Evolutionary conservation across 2,113 vertebrate species (phyloP).

Genomic region (Erinaceus europaeus): DNA sequence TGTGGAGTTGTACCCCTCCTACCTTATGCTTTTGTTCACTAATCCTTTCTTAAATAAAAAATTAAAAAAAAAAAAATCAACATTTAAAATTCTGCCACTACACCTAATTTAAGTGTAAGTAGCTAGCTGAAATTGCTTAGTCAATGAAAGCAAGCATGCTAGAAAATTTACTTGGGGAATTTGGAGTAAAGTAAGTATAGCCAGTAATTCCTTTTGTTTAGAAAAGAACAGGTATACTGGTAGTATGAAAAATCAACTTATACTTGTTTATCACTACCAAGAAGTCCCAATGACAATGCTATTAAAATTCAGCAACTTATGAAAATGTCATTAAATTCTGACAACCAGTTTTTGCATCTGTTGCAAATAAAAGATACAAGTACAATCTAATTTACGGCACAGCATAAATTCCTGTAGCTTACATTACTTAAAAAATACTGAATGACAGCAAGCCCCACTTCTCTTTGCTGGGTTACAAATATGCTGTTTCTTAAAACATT

Average conservation of each 20-base stretch:
- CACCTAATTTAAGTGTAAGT: constrained; percentile 5
- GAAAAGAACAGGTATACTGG: not conserved
- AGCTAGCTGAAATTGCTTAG: not conserved
- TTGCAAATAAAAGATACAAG: not conserved
- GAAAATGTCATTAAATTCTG: no score
- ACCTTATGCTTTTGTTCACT: no score
- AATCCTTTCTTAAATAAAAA: no score
- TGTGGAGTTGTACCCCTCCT: no score
- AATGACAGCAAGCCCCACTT: not conserved
- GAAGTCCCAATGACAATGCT: not conserved
- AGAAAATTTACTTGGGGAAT: not conserved
- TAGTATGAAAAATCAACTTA: not conserved
- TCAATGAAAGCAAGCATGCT: not conserved
- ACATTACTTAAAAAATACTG: not conserved
- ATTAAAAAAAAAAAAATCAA: no score
- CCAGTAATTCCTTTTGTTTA: not conserved
- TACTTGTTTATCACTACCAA: not conserved
- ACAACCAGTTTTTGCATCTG: constrained; percentile 4
- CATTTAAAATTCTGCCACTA: constrained; percentile 6
- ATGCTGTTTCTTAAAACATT: no score
- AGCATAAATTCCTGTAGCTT: not conserved
- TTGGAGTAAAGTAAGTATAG: not conserved
- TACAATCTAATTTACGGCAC: not conserved
- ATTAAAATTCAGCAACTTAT: not conserved
- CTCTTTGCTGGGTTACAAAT: not conserved